phyloP scores from a whole-genome alignment of 2,797 vertebrate species.

The Enteromius unitaeniatus region DNA sequence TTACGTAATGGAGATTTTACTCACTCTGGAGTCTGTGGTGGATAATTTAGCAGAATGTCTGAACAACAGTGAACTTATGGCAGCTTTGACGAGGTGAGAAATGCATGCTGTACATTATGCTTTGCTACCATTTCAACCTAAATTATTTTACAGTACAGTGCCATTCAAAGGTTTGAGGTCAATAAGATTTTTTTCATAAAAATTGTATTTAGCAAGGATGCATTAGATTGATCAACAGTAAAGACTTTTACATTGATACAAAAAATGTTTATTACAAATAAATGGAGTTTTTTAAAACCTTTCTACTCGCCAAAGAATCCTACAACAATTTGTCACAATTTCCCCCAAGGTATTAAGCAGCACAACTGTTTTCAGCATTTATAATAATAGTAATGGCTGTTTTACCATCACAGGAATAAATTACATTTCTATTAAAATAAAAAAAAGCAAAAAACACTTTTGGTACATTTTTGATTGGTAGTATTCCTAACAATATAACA shows the following conservation, averaged over 20 bases:
- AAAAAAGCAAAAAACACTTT: too few species aligned
- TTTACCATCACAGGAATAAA: too few species aligned
- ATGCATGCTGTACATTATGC: neutral
- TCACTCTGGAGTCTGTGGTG: constrained; percentile 95
- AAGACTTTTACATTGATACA: neutral
- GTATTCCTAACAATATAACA: neutral
- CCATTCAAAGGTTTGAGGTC: neutral
- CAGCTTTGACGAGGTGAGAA: constrained; percentile 90
- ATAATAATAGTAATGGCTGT: too few species aligned
- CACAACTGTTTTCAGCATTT: neutral
- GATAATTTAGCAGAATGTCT: constrained; percentile 97
- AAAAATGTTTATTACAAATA: neutral
- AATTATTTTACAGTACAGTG: neutral
- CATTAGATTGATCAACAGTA: neutral
- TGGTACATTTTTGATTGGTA: neutral
- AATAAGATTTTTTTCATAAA: neutral
- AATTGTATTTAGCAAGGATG: neutral
- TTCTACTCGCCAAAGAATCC: neutral
- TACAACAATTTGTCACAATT: neutral
- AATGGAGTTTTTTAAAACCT: neutral
- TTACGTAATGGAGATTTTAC: constrained; percentile 96
- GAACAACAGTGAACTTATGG: constrained; percentile 96
- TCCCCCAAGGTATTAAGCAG: neutral
- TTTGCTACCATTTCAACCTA: neutral
- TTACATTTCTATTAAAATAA: too few species aligned